Base-by-base conservation (phyloP, 2,113 vertebrate genomes). In the Scolopax mira region DNA sequence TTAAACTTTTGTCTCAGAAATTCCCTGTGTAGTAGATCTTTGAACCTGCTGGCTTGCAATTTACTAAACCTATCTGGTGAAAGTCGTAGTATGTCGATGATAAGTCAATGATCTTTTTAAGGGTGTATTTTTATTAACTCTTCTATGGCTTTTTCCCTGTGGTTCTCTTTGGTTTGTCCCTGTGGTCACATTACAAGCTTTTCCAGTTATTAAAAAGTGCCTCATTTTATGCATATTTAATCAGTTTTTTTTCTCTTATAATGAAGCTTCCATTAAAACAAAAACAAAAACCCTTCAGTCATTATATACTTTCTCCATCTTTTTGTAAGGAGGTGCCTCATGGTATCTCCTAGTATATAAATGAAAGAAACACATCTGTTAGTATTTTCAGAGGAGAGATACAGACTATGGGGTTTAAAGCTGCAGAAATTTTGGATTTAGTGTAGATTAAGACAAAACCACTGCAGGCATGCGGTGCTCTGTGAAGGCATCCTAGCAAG, bases 1-100 rank as follows among this genome's bases (percentile, higher is more conserved):
- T 97, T 96, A 85, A 94, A 95, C 93, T 97, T 95, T 91, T 81
- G 91, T 84, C 80, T 91, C 1, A 6, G 82, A 91, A 94, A 92
- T 96, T 90, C 73, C 60, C 71, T 74, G 21, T 83, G 3, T 72
- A 62, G 81, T 42, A 71, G 21, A 74, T 92, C 79, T 55, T 85
- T 75, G 48, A 93, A 93, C 30, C 49, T 90, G 75, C 93, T 94
- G 79, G 58, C 62, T 90, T 69, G 75, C 52, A 71, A 28, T 93
- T 94, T 93, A 55, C 55, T 79, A 71, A 91, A 39, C 15, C 46
- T 91, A 46, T 61, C 85, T 83, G 35, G 48, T 67, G 39, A 42
- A 87, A 74, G 64, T 35, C n/a, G 44, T 69, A 33, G 23, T 42
- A 18, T 52, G 44, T 44, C 62, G 17, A 66, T 30, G 54, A 55